Evolutionary conservation across 2,113 vertebrate species (phyloP).

Genomic region (Hymenochirus boettgeri): DNA sequence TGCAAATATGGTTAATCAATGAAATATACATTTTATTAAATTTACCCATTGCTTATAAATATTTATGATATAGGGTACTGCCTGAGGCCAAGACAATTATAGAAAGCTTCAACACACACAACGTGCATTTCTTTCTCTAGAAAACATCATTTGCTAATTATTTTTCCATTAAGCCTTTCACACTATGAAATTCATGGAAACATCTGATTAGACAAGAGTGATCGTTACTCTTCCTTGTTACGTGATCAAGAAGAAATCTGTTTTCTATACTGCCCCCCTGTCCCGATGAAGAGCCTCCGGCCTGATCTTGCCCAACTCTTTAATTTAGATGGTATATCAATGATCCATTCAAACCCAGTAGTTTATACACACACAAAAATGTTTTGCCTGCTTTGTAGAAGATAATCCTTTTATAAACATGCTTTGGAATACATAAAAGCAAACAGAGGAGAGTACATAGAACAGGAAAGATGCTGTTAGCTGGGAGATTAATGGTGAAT

Average conservation of each 20-base stretch:
- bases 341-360: constrained; percentile 70
- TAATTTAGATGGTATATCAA: constrained; percentile 76
- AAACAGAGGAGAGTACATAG: constrained; percentile 71
- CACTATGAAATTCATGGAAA: constrained; percentile 23
- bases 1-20: too few relatives aligned
- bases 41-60: not conserved
- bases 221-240: constrained; percentile 57
- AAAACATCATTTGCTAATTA: constrained; percentile 34
- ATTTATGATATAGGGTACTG: not conserved
- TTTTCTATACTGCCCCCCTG: constrained; percentile 68
- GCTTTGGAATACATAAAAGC: constrained; percentile 77
- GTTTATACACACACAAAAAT: constrained; percentile 69
- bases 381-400: constrained; percentile 81
- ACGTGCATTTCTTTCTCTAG: not conserved
- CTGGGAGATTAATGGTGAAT: constrained; percentile 84
- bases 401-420: constrained; percentile 83
- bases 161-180: constrained; percentile 28
- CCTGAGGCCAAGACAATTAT: not conserved
- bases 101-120: not conserved
- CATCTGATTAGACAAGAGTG: constrained; percentile 48
- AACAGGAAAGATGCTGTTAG: constrained; percentile 83
- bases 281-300: constrained; percentile 62
- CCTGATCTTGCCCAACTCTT: constrained; percentile 77
- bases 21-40: too few relatives aligned
- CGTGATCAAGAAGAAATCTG: constrained; percentile 56